Base-by-base conservation (phyloP, 2,888 invertebrate genomes). In the Nomada ferruginata region DNA sequence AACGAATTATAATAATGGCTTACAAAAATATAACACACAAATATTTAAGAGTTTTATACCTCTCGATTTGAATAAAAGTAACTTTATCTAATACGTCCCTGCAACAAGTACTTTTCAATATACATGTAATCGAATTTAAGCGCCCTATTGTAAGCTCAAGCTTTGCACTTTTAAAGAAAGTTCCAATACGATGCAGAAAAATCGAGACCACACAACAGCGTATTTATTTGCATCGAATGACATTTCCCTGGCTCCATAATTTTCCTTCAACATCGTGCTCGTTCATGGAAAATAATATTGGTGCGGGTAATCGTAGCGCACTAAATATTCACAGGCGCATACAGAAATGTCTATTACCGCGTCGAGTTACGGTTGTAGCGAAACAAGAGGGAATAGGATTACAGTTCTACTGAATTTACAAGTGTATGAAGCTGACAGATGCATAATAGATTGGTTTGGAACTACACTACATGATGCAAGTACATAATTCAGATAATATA, bases 241-340 rank as follows among this genome's bases (percentile, higher is more conserved):
- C 13, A 50, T 2, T 18, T 20, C n/a, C n/a, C 2, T 3, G n/a
- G 10, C 0, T 7, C 13, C 29, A 2, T 18, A 52, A 52, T 61
- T 53, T 2, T 23, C n/a, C 3, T 55, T 2, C 13, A 29, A 42
- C 11, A 5, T n/a, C 2, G n/a, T 20, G 15, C 3, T 63, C 23
- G 50, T 70, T 70, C 23, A 23, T 13, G 18, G 20, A 36, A 36
- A 50, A 55, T 23, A 63, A 63, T 61, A 18, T 44, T 50, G 29
- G 1, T 5, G 11, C 15, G 7, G 47, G 10, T 20, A 20, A 63
- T 2, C 11, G 2, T 4, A 15, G 10, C 26, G n/a, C 13, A 15
- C 50, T 50, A 64, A 55, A 29, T 57, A 57, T 73, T 55, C 29
- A 57, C 44, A 42, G 42, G 5, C 9, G 7, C 11, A 18, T 47